phyloP scores from a whole-genome alignment of 2,797 vertebrate genomes.

The Periophthalmus magnuspinnatus region DNA sequence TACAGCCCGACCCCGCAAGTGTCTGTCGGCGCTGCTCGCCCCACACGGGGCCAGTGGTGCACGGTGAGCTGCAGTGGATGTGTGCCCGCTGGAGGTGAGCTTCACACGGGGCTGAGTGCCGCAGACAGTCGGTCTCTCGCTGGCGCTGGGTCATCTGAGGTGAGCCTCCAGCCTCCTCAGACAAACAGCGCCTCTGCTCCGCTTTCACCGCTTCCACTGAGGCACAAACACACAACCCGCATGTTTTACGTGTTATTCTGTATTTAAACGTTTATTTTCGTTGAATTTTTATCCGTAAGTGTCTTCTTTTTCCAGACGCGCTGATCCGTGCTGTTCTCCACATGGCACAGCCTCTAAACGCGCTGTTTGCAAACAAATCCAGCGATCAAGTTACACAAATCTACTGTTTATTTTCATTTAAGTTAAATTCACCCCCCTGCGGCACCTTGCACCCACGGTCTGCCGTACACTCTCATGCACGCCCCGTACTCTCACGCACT shows the following conservation, averaged over 20 bases:
- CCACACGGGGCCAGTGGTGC: background rate
- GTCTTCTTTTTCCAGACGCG: background rate
- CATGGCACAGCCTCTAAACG: background rate
- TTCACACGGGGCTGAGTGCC: conserved; percentile 1
- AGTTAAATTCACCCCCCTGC: background rate
- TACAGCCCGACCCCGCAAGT: background rate
- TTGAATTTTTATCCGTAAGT: background rate
- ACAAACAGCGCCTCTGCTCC: background rate
- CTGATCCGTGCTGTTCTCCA: background rate
- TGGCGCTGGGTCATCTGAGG: background rate
- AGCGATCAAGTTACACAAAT: background rate
- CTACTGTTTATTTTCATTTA: background rate
- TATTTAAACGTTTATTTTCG: background rate
- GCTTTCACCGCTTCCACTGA: background rate
- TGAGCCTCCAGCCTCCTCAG: background rate
- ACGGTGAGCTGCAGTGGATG: background rate
- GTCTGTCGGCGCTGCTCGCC: background rate
- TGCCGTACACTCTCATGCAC: background rate
- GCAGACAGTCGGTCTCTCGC: conserved; percentile 3
- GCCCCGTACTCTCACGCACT: background rate
- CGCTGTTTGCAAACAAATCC: background rate
- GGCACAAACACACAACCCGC: background rate
- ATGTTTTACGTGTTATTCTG: background rate
- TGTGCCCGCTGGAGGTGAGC: background rate
- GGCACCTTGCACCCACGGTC: background rate